phyloP scores from a whole-genome alignment of 2,113 vertebrate genomes.

The Capreolus pygargus region DNA sequence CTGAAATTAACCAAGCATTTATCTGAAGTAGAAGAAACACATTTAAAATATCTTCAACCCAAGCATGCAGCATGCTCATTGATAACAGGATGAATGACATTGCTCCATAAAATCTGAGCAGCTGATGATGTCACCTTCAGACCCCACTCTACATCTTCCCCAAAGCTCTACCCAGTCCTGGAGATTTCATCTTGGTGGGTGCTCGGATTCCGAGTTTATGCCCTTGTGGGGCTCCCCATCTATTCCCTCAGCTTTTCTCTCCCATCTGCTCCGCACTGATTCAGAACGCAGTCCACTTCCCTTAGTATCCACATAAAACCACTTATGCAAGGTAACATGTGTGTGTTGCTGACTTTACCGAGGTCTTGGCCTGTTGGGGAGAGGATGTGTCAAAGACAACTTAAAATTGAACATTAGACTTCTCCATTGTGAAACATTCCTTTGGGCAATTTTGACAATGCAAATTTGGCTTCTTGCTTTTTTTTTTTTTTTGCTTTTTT shows the following conservation, averaged over 20 bases:
- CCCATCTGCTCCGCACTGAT: background rate
- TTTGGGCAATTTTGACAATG: background rate
- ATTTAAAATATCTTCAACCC: background rate
- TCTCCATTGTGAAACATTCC: background rate
- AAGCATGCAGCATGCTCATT: background rate
- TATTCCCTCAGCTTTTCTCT: background rate
- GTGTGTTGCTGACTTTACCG: background rate
- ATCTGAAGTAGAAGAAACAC: background rate
- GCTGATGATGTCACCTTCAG: background rate
- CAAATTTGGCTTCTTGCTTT: background rate
- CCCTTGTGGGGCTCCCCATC: background rate
- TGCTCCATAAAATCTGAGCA: background rate
- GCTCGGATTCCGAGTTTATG: background rate
- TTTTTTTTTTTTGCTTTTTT: background rate
- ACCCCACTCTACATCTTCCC: background rate
- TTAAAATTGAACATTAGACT: background rate
- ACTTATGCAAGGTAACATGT: background rate
- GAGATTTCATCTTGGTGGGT: background rate
- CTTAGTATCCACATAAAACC: background rate
- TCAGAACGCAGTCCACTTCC: background rate
- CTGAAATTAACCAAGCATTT: conserved; percentile 4
- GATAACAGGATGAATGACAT: background rate
- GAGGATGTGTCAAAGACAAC: background rate
- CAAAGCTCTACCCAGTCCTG: background rate
- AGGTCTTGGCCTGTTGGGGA: background rate